Conservation (phyloP, 2,797 vertebrate genomes). For the Cuniculus paca region DNA sequence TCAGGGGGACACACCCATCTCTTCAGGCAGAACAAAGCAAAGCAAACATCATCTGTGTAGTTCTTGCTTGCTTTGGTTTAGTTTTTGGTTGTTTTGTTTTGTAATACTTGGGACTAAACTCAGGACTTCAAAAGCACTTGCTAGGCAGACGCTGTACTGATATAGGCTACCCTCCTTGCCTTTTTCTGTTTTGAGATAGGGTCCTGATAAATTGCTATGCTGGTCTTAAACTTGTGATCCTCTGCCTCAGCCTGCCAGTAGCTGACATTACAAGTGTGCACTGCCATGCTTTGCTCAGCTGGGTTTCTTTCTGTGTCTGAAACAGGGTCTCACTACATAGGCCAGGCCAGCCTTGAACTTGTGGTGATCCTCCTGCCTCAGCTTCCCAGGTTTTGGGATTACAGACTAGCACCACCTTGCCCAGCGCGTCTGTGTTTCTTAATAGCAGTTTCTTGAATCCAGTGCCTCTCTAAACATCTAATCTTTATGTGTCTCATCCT, state of each 20-base stretch:
- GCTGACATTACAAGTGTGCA: background rate
- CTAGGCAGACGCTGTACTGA: background rate
- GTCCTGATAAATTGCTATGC: background rate
- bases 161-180: background rate
- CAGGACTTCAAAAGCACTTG: background rate
- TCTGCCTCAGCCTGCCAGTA: background rate
- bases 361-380: background rate
- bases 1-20: background rate
- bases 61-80: background rate
- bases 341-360: background rate
- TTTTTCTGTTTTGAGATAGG: no score
- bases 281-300: background rate
- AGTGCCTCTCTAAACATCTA: background rate
- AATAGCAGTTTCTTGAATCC: background rate
- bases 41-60: background rate
- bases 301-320: background rate
- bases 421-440: background rate
- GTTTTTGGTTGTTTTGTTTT: background rate
- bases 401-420: background rate
- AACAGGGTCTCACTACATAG: background rate
- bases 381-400: background rate
- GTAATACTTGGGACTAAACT: background rate
- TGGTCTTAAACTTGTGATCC: background rate
- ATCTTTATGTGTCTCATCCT: background rate
- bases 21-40: background rate